Evolutionary conservation across 35 echinoderm and acorn worm species (phyloP).

Genomic region (Hemicentrotus pulcherrimus): DNA sequence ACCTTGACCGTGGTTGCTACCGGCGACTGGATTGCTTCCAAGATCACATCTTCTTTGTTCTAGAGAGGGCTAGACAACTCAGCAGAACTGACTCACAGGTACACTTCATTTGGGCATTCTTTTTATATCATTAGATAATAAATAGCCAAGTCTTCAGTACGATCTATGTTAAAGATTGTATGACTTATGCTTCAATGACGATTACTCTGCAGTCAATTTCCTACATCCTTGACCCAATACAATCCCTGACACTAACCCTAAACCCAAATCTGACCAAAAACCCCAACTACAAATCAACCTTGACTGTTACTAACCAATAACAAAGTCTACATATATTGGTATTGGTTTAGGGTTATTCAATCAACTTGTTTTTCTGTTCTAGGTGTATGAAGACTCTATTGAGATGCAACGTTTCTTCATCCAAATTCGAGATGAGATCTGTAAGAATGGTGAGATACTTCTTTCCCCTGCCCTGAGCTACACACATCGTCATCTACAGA

Average conservation of each 20-base stretch:
- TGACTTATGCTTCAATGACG: too few relatives aligned
- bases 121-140: background rate
- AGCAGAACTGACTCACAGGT: slow-evolving; percentile 99
- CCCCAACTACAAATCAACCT: too few relatives aligned
- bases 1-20: slow-evolving; percentile 93
- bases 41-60: slow-evolving; percentile 96
- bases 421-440: slow-evolving; percentile 97
- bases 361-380: background rate
- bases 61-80: slow-evolving; percentile 85
- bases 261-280: too few relatives aligned
- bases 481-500: slow-evolving; percentile 93
- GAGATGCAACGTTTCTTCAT: slow-evolving; percentile 99
- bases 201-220: too few relatives aligned
- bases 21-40: slow-evolving; percentile 92
- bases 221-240: too few relatives aligned
- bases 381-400: slow-evolving; percentile 98
- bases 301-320: too few relatives aligned
- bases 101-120: background rate
- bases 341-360: background rate
- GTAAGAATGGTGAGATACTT: slow-evolving; percentile 96
- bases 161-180: too few relatives aligned
- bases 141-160: background rate
- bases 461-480: slow-evolving; percentile 94
- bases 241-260: too few relatives aligned
- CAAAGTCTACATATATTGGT: background rate